phyloP scores from a whole-genome alignment of 2,113 vertebrate genomes.

The Globicephala melas region DNA sequence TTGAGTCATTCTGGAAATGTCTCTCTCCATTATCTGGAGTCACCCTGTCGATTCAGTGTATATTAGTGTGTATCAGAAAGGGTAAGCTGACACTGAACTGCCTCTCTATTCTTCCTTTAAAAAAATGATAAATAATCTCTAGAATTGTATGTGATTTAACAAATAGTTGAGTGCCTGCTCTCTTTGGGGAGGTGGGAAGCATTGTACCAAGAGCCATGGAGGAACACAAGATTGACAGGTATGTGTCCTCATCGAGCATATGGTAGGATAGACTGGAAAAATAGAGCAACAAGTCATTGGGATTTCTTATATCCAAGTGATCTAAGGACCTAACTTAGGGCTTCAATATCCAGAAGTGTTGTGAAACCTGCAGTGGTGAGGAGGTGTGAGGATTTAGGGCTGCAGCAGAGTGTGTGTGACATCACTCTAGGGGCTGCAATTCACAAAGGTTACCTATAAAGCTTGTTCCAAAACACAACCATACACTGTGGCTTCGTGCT shows the following conservation, averaged over 20 bases:
- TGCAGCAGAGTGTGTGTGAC: background rate
- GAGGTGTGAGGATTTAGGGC: background rate
- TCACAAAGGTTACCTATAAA: background rate
- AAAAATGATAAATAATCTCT: background rate
- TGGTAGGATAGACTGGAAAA: background rate
- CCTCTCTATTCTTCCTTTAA: background rate
- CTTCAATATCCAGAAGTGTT: background rate
- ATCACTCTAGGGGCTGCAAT: background rate
- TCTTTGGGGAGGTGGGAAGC: background rate
- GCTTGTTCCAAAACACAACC: too few species aligned
- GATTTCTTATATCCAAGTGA: background rate
- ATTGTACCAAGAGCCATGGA: background rate
- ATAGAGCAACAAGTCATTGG: background rate
- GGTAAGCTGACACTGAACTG: background rate
- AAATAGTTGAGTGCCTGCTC: background rate
- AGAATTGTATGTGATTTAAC: background rate
- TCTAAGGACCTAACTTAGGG: background rate
- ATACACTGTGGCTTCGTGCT: accelerated
- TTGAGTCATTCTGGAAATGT: background rate
- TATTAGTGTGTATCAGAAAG: background rate
- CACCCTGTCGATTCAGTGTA: background rate
- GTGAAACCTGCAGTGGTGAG: background rate
- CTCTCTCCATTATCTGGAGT: background rate
- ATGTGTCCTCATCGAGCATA: background rate
- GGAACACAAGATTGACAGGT: background rate